Evolutionary conservation across 2,888 invertebrate species (phyloP).

Genomic region (Apotomis capreana): DNA sequence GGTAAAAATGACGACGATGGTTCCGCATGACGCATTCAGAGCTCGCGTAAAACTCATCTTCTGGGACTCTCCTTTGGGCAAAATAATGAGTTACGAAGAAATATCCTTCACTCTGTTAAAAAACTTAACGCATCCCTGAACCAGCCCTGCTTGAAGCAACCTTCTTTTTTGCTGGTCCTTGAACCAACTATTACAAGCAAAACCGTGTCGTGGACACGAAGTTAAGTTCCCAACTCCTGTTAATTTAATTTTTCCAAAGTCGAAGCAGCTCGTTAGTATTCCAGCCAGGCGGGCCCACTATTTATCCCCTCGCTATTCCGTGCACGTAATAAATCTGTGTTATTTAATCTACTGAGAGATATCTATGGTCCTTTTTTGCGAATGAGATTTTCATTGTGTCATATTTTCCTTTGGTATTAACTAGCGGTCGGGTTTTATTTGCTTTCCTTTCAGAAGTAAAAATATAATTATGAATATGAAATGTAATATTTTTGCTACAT

Average conservation of each 20-base stretch:
- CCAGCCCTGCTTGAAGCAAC: too few species aligned
- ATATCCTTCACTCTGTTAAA: too few species aligned
- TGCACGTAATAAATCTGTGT: conserved; percentile 74
- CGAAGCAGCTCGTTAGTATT: conserved; percentile 57
- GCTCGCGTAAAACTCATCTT: too few species aligned
- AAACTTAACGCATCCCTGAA: too few species aligned
- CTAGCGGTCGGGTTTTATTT: conserved; percentile 16
- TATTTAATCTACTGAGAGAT: conserved; percentile 73
- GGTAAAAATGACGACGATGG: too few species aligned
- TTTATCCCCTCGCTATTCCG: conserved; percentile 65
- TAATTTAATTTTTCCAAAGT: conserved; percentile 54
- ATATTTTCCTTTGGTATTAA: conserved; percentile 43
- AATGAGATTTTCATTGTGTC: conserved; percentile 52
- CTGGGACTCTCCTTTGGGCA: too few species aligned
- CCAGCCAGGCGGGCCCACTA: conserved; percentile 56
- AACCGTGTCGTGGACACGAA: background rate
- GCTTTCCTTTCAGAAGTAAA: background rate
- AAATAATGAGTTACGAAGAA: too few species aligned
- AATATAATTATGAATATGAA: too few species aligned
- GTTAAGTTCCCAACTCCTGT: conserved; percentile 43
- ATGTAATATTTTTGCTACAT: too few species aligned
- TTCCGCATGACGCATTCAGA: too few species aligned
- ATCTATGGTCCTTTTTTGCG: conserved; percentile 56
- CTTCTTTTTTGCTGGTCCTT: background rate
- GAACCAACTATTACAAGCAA: background rate